A percentile compares a stretch with the other conserved stretches of the same genome.
Evolutionary conservation across 1,140 invertebrate genomes (phyloP).

Genomic region (Euschistus heros): DNA sequence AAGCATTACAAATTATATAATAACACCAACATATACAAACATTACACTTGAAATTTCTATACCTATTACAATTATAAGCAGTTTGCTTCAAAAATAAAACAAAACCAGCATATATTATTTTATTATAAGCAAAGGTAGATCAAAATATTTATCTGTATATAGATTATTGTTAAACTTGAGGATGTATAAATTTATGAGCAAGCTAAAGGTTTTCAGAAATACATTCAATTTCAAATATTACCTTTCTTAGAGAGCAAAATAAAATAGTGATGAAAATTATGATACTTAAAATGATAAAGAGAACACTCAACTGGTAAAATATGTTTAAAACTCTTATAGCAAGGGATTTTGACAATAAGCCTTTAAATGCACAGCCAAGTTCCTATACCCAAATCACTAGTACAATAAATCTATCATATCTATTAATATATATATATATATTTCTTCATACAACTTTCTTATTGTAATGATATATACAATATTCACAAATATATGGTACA

Average conservation of each 20-base stretch:
- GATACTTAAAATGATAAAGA: background rate
- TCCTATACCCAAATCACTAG: constrained; percentile 21
- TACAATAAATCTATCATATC: constrained; percentile 1
- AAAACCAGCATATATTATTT: too few relatives aligned
- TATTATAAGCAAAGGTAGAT: too few relatives aligned
- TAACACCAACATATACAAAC: too few relatives aligned
- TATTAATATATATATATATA: constrained; percentile 10
- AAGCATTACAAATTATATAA: too few relatives aligned
- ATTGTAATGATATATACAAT: constrained; percentile 3
- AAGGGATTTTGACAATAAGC: constrained; percentile 15
- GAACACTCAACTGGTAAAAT: background rate
- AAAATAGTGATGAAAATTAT: background rate
- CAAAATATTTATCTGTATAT: too few relatives aligned
- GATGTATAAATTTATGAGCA: too few relatives aligned
- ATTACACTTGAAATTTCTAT: too few relatives aligned
- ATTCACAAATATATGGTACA: background rate
- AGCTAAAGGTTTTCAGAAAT: too few relatives aligned
- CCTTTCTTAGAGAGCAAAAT: constrained; percentile 6
- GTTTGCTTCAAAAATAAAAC: too few relatives aligned
- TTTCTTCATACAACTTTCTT: constrained; percentile 14
- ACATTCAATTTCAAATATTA: background rate
- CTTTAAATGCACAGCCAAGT: constrained; percentile 25
- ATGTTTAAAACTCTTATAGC: constrained; percentile 6
- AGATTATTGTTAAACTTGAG: too few relatives aligned
- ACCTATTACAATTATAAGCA: too few relatives aligned